A percentile compares a stretch with the other conserved stretches of the same genome.
These are phyloP conservation scores for Mus caroli DNA, from an alignment of 2,797 vertebrate species.

Conservation along the genomic window DNA sequence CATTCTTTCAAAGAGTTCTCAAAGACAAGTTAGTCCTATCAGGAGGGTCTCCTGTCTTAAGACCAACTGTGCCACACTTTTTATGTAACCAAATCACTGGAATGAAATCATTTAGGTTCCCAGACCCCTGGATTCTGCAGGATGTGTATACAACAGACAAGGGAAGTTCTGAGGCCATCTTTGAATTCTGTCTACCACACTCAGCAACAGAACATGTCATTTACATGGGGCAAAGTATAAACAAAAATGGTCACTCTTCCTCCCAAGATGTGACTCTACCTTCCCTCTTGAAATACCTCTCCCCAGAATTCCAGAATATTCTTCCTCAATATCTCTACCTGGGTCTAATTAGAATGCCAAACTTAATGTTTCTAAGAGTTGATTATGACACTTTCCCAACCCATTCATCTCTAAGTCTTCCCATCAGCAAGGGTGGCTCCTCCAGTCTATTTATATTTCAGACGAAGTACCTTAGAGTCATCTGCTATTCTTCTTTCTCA, in stretches of 20 bases:
- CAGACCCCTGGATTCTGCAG: neutral
- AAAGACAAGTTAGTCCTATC: neutral
- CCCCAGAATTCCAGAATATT: neutral
- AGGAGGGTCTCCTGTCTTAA: neutral
- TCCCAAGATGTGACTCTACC: neutral
- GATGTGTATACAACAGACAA: fast-evolving
- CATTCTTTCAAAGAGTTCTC: neutral
- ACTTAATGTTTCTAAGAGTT: neutral
- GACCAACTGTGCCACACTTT: neutral
- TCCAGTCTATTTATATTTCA: neutral
- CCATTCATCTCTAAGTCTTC: neutral
- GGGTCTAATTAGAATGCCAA: neutral
- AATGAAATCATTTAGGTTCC: neutral
- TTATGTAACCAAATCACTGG: neutral
- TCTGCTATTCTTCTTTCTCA: constrained; percentile 30
- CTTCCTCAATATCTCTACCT: neutral
- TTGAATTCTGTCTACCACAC: neutral
- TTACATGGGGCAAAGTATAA: neutral
- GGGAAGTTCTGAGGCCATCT: neutral
- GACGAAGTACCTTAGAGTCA: neutral
- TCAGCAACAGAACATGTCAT: neutral
- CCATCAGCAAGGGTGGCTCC: neutral
- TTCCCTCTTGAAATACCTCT: neutral
- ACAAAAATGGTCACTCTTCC: neutral
- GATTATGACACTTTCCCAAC: neutral